These are phyloP conservation scores for Dendrocopos noguchii DNA, from an alignment of 2,113 vertebrate species.

Conservation along the genomic window DNA sequence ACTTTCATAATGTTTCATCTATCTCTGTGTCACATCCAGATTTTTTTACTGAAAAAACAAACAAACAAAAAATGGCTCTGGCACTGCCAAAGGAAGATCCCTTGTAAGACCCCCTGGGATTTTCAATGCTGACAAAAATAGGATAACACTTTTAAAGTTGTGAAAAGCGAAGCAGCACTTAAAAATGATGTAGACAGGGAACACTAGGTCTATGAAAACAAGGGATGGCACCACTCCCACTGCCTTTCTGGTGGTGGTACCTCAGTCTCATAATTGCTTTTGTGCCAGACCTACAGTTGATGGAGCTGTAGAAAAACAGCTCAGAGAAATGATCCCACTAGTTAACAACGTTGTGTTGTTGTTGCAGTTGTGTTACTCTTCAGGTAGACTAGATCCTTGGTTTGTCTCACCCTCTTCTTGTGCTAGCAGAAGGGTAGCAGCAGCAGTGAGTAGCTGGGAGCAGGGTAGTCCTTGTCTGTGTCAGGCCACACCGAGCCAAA, in stretches of 20 bases:
- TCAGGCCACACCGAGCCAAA: no score
- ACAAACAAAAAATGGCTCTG: neutral
- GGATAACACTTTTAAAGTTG: neutral
- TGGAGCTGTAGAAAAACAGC: neutral
- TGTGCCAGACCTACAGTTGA: neutral
- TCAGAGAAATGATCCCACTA: neutral
- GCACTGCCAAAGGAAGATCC: neutral
- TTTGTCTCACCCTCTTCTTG: neutral
- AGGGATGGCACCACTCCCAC: neutral
- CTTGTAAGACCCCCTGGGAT: neutral
- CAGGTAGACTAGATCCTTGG: neutral
- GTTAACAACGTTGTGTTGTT: no score
- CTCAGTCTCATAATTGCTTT: neutral
- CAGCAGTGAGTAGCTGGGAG: neutral
- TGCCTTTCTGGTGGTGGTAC: neutral
- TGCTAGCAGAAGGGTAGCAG: neutral
- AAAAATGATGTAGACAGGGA: neutral
- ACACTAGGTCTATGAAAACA: neutral
- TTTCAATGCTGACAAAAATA: neutral
- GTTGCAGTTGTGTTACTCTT: neutral
- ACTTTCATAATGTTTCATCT: neutral
- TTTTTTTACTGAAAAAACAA: neutral
- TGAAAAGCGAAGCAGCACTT: neutral
- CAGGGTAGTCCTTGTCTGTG: rapidly evolving
- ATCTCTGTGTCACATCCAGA: neutral